These are phyloP conservation scores for Bryconaethiops microstoma DNA, from an alignment of 2,797 vertebrate species.

Conservation along the genomic window DNA sequence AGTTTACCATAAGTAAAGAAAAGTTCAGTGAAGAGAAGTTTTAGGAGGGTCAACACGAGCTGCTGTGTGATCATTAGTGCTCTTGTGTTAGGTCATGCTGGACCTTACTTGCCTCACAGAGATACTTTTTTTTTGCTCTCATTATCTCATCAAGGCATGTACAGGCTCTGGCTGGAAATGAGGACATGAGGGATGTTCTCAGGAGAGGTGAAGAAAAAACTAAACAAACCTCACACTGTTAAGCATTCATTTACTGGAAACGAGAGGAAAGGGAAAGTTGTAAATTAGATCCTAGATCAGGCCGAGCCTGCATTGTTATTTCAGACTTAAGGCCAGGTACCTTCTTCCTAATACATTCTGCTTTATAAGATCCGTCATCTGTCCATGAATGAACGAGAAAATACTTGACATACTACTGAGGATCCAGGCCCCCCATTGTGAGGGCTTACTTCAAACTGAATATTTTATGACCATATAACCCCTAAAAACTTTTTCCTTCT, in stretches of 20 bases:
- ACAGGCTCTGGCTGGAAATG: constrained; percentile 24
- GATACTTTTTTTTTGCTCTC: constrained; percentile 14
- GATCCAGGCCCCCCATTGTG: not conserved
- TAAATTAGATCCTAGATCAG: not conserved
- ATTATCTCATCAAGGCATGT: constrained; percentile 40
- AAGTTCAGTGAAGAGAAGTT: not conserved
- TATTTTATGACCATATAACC: not conserved
- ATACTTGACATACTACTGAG: not conserved
- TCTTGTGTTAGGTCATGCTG: not conserved
- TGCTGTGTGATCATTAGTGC: constrained; percentile 1
- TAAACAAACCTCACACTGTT: constrained; percentile 18
- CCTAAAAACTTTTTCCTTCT: constrained; percentile 9
- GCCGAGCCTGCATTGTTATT: not conserved
- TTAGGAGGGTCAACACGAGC: not conserved
- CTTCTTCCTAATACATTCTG: not conserved
- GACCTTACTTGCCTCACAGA: constrained; percentile 21
- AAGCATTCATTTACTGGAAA: constrained; percentile 16
- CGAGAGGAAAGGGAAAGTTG: not conserved
- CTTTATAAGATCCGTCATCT: constrained; percentile 8
- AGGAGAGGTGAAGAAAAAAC: not conserved
- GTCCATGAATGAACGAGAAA: not conserved
- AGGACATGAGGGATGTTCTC: constrained; percentile 20
- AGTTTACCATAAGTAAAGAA: not conserved
- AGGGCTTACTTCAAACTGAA: constrained; percentile 22
- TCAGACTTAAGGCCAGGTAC: not conserved